These are phyloP conservation scores for Axea sp. DNA, from an alignment of 2,888 invertebrate species.

Conservation along the genomic window DNA sequence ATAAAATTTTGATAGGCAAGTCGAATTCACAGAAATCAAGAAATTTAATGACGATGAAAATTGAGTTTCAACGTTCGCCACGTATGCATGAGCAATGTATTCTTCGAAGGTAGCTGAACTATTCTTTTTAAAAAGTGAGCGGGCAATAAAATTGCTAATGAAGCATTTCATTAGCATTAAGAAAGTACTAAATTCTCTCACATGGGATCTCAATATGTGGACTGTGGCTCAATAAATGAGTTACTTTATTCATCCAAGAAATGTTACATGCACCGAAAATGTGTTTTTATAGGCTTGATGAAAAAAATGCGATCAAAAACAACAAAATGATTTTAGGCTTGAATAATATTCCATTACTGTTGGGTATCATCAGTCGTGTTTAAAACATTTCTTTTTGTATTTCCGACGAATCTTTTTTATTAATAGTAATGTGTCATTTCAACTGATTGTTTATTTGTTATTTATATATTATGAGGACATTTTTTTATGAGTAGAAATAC, in stretches of 20 bases:
- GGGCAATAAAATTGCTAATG: constrained; percentile 60
- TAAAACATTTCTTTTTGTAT: no score
- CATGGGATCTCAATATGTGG: constrained; percentile 2
- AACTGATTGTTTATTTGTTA: no score
- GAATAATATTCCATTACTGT: constrained; percentile 22
- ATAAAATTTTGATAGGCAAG: constrained; percentile 8
- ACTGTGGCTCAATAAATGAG: constrained; percentile 21
- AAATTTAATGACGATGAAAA: constrained; percentile 50
- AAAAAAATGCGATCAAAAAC: constrained; percentile 11
- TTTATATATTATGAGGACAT: no score
- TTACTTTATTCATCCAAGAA: constrained; percentile 19
- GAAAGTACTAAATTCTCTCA: constrained; percentile 45
- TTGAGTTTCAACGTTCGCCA: constrained; percentile 39
- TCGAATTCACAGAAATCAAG: constrained; percentile 35
- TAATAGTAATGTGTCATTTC: no score
- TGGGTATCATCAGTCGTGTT: no score
- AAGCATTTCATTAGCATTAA: constrained; percentile 55
- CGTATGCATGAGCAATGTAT: constrained; percentile 40
- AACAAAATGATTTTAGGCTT: constrained; percentile 31
- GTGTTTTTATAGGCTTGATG: constrained; percentile 22
- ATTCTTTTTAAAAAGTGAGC: constrained; percentile 48
- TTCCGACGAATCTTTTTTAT: no score
- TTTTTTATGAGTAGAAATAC: no score
- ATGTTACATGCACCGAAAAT: constrained; percentile 36
- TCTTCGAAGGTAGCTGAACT: constrained; percentile 51